These are phyloP conservation scores for Cyanoramphus novaezelandiae DNA, from an alignment of 2,113 vertebrate genomes.

Conservation along the genomic window DNA sequence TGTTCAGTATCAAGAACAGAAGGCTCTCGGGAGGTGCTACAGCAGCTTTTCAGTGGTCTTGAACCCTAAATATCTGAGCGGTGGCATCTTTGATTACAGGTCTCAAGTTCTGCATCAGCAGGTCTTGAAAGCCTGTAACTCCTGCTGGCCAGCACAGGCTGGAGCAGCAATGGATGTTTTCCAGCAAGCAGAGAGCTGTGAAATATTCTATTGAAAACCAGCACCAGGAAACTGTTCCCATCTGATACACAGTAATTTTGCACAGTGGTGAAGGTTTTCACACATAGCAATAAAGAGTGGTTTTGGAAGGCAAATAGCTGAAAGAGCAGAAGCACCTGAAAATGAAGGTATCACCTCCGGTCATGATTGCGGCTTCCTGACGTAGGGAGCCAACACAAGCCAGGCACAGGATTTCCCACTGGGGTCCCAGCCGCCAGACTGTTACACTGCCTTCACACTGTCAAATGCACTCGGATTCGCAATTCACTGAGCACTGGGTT, in stretches of 20 bases:
- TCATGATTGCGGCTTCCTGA: background rate
- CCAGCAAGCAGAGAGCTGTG: constrained; percentile 20
- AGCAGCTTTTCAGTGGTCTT: background rate
- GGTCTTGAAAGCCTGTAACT: background rate
- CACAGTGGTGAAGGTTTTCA: constrained; percentile 38
- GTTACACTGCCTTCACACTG: constrained; percentile 35
- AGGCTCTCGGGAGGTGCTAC: background rate
- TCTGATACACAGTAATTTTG: background rate
- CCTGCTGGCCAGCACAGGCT: background rate
- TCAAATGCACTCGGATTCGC: background rate
- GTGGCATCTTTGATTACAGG: background rate
- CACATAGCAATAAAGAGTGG: background rate
- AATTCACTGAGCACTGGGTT: background rate
- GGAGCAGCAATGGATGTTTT: background rate
- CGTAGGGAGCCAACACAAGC: background rate
- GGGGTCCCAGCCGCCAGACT: background rate
- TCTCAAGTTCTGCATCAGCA: background rate
- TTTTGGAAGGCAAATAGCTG: constrained; percentile 13
- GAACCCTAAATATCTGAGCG: background rate
- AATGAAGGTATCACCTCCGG: constrained; percentile 29
- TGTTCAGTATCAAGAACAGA: background rate
- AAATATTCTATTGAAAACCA: constrained; percentile 19
- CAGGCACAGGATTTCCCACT: background rate
- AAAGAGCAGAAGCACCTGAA: constrained; percentile 37
- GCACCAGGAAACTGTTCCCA: background rate